phyloP scores from a whole-genome alignment of 2,113 vertebrate species.

The Oncorhynchus mykiss region DNA sequence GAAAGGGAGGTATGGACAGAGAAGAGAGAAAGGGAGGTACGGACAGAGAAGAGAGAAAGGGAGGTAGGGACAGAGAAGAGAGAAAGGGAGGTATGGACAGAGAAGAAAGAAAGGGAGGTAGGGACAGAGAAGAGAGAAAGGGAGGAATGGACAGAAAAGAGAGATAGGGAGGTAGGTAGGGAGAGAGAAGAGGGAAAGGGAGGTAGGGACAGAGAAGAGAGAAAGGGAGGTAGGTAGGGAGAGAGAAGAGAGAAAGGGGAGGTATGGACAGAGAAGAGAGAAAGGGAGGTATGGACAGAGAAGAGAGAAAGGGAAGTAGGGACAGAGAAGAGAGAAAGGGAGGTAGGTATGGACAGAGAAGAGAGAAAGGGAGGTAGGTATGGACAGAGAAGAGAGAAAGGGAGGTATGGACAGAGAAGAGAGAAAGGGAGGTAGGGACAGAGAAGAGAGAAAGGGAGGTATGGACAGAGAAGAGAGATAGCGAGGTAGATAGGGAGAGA shows the following conservation, averaged over 20 bases:
- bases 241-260: slow-evolving; percentile 8
- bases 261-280: not conserved
- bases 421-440: too few relatives aligned
- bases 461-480: not conserved
- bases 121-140: slow-evolving; percentile 6
- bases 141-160: not conserved
- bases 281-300: not conserved
- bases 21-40: not conserved
- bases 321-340: too few relatives aligned
- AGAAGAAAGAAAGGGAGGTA: slow-evolving; percentile 11
- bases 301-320: slow-evolving; percentile 1
- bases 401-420: too few relatives aligned
- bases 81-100: not conserved
- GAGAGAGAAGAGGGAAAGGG: slow-evolving; percentile 3
- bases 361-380: too few relatives aligned
- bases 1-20: not conserved
- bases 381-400: too few relatives aligned
- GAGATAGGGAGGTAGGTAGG: slow-evolving; percentile 1
- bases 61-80: not conserved
- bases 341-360: too few relatives aligned
- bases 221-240: not conserved
- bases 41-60: slow-evolving; percentile 9
- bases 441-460: slow-evolving; percentile 2
- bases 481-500: not conserved
- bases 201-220: slow-evolving; percentile 4